Conservation (phyloP, 2,888 invertebrate genomes). For the Cenopis cana region DNA sequence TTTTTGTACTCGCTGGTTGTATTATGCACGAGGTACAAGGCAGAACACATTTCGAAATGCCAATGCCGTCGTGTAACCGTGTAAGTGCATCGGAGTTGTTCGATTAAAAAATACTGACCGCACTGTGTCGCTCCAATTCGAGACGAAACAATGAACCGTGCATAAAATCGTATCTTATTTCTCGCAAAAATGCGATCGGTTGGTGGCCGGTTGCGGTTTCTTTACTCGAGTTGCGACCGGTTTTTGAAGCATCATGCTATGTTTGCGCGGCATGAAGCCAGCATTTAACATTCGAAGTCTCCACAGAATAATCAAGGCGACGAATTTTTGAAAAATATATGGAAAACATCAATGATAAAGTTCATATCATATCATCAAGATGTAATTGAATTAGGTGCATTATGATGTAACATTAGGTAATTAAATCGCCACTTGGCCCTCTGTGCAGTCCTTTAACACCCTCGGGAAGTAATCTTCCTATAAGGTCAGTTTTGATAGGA, state of each 20-base stretch:
- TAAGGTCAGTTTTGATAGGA: not conserved
- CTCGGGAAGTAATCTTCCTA: not conserved
- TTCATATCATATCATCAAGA: not conserved
- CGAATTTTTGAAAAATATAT: not conserved
- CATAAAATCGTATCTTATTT: conserved; percentile 63
- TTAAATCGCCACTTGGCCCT: not conserved
- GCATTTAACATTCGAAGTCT: conserved; percentile 31
- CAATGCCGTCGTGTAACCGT: conserved; percentile 18
- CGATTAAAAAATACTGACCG: conserved; percentile 18
- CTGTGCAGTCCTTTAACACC: not conserved
- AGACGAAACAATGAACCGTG: conserved; percentile 46
- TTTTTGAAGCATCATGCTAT: conserved; percentile 38
- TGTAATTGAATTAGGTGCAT: not conserved
- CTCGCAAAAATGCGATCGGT: conserved; percentile 70
- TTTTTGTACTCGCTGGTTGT: not conserved
- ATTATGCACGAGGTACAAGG: conserved; percentile 3
- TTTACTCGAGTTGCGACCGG: conserved; percentile 56
- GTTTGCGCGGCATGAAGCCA: not conserved
- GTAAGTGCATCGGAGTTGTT: conserved; percentile 27
- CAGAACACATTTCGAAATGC: conserved; percentile 7
- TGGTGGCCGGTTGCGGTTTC: conserved; percentile 60
- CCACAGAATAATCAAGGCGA: conserved; percentile 58
- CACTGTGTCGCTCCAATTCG: conserved; percentile 35
- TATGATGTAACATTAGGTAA: not conserved
- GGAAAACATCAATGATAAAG: too few species aligned